A percentile compares a stretch with the other conserved stretches of the same genome.
Evolutionary conservation across 2,888 invertebrate genomes (phyloP).

Genomic region (Latrodectus elegans): DNA sequence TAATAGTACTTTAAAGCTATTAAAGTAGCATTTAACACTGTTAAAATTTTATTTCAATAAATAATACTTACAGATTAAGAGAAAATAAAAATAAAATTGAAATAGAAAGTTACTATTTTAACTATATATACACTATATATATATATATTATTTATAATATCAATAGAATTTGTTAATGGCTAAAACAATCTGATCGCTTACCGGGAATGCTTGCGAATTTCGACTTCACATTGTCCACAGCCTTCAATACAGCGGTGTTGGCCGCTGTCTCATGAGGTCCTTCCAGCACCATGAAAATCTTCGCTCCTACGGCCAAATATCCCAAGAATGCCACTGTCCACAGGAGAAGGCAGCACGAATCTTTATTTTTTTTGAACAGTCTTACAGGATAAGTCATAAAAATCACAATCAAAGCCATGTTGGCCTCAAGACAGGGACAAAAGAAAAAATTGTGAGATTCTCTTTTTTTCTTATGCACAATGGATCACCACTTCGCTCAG

Average conservation of each 20-base stretch:
- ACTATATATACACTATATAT: no score
- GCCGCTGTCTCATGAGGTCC: neutral
- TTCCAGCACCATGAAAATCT: slow-evolving; percentile 22
- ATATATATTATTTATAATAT: no score
- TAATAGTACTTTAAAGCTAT: no score
- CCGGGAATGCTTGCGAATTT: slow-evolving; percentile 24
- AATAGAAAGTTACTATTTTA: no score
- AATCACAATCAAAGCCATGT: neutral
- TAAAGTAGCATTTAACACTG: no score
- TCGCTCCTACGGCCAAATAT: slow-evolving; percentile 13
- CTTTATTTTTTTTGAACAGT: slow-evolving; percentile 3
- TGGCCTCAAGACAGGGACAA: neutral
- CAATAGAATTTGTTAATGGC: neutral
- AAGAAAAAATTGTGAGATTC: slow-evolving; percentile 3
- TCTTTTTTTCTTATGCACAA: slow-evolving; percentile 11
- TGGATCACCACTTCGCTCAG: slow-evolving; percentile 13
- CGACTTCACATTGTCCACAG: neutral
- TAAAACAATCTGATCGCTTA: slow-evolving; percentile 9
- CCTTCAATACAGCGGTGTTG: neutral
- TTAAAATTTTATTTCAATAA: no score
- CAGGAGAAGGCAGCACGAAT: neutral
- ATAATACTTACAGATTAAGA: no score
- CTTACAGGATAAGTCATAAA: neutral
- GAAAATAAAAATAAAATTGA: no score
- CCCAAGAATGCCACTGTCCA: neutral